phyloP scores from a whole-genome alignment of 2,797 vertebrate species.

The Lacerta bilineata region DNA sequence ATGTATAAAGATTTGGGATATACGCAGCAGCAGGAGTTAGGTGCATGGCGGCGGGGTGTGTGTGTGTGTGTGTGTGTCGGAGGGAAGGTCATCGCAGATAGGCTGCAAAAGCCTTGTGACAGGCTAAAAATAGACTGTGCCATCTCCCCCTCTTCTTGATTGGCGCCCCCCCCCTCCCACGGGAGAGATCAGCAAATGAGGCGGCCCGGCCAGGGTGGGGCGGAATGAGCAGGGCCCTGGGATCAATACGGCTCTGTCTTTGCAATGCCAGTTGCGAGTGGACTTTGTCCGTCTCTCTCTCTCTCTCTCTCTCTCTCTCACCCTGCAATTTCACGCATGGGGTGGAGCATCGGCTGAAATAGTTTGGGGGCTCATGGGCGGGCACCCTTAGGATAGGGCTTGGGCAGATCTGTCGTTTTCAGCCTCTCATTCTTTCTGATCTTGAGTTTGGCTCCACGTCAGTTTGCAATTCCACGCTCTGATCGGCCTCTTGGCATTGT shows the following conservation, averaged over 20 bases:
- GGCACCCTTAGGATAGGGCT: background rate
- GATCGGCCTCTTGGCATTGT: no score
- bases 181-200: background rate
- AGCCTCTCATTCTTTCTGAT: no score
- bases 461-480: no score
- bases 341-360: no score
- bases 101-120: conserved; percentile 6
- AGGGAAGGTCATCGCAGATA: background rate
- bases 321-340: no score
- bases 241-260: background rate
- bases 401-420: no score
- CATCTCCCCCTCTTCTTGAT: background rate
- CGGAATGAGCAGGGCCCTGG: background rate
- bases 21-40: no score
- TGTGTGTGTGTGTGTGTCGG: no score
- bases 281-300: background rate
- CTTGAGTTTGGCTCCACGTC: no score
- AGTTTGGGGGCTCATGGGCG: background rate
- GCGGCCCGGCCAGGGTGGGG: background rate
- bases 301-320: background rate
- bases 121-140: conserved; percentile 22
- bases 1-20: background rate
- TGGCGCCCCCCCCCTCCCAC: background rate
- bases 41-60: background rate
- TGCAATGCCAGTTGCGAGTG: background rate